Base-by-base conservation (phyloP, 2,888 invertebrate species). In the Venusia cambrica region DNA sequence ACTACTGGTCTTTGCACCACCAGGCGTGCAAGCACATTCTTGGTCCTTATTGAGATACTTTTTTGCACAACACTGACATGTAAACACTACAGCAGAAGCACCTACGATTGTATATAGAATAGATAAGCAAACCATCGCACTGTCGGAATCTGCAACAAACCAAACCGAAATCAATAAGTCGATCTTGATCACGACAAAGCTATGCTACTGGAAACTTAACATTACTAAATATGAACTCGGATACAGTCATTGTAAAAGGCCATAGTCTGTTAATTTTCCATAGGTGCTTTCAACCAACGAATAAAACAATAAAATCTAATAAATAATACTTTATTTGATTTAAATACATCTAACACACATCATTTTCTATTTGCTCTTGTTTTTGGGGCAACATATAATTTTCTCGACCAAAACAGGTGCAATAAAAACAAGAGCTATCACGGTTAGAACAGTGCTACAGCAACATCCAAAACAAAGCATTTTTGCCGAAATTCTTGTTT, bases 381-480 rank as follows among this genome's bases (percentile, higher is more conserved):
- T 38, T 17, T 38, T 33, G 2, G 15, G 12, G 18, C 36, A 32
- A 10, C 25, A 38, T 7, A 45, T 17, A 5, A 41, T 8, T 24
- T 44, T 55, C 31, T 72, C 70, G 22, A 49, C 41, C 15, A 57
- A 3, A 4, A 53, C 10, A 3, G 59, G 59, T 2, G 48, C 55
- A 7, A 50, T 46, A 5, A 57, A 37, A 2, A 54, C 4, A 0
- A 51, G 3, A 10, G 41, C 46, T 4, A 54, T 3, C 2, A 51
- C n/a, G 3, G 45, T 36, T 2, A 54, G 2, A 6, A 45, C 20
- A 2, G 52, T 40, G 22, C 42, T 31, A 27, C 30, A 37, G 28
- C 47, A n/a, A n/a, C n/a, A n/a, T 51, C 11, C 50, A n/a, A 35
- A 7, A 36, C 55, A 57, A 46, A 51, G 27, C 56, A 55, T 60